Evolutionary conservation across 2,888 invertebrate genomes (phyloP).

Genomic region (Eupithecia centaureata): DNA sequence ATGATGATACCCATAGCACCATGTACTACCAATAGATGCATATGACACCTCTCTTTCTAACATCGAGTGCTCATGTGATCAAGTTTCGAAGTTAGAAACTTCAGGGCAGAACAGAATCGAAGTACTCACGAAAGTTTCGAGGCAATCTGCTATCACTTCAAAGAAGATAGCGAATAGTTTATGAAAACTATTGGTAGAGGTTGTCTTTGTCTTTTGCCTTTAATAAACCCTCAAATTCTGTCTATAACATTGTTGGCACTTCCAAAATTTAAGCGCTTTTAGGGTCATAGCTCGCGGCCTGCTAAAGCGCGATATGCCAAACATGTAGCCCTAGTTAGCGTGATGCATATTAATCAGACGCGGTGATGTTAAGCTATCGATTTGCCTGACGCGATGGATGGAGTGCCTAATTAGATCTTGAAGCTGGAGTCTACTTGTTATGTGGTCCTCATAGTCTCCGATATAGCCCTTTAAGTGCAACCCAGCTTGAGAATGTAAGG

Average conservation of each 20-base stretch:
- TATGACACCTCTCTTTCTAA: neutral
- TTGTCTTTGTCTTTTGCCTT: neutral
- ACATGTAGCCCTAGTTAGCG: constrained; percentile 16
- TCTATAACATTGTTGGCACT: neutral
- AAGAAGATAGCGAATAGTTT: neutral
- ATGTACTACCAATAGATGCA: neutral
- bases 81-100: neutral
- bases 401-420: constrained; percentile 26
- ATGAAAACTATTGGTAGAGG: neutral
- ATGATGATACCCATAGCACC: no score
- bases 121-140: neutral
- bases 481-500: neutral
- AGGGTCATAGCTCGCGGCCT: neutral
- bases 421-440: constrained; percentile 8
- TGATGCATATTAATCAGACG: constrained; percentile 50
- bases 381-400: constrained; percentile 20
- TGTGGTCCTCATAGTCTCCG: neutral
- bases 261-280: constrained; percentile 5
- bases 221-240: neutral
- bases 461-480: neutral
- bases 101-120: neutral
- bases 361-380: constrained; percentile 45
- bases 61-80: constrained; percentile 2
- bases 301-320: constrained; percentile 14
- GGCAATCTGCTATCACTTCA: neutral